These are phyloP conservation scores for Hippocampus abdominalis DNA, from an alignment of 2,113 vertebrate species.

Conservation along the genomic window DNA sequence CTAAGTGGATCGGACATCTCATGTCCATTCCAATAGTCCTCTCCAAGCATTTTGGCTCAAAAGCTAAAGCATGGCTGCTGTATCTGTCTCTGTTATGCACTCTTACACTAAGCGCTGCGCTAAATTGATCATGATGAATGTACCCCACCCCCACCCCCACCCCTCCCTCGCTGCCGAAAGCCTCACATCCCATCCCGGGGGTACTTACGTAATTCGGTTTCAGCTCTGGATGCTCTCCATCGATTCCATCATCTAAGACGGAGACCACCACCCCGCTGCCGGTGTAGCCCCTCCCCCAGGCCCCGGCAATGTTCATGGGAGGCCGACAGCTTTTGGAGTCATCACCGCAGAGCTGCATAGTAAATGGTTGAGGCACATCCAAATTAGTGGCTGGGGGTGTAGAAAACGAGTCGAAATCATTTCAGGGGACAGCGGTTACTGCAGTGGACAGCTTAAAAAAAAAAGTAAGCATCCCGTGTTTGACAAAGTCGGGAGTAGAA, in stretches of 20 bases:
- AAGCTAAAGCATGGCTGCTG: constrained; percentile 30
- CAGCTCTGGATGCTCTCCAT: constrained; percentile 88
- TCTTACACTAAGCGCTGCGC: constrained; percentile 51
- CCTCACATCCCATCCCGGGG: constrained; percentile 39
- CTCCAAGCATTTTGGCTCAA: constrained; percentile 52
- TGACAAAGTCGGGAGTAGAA: background rate
- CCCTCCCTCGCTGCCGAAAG: constrained; percentile 28
- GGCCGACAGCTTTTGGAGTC: constrained; percentile 75
- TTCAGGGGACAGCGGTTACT: background rate
- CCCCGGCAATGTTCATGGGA: constrained; percentile 88
- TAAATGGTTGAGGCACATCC: constrained; percentile 36
- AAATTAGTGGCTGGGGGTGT: constrained; percentile 20
- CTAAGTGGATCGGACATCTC: constrained; percentile 63
- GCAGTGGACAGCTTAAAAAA: background rate
- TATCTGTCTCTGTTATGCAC: constrained; percentile 46
- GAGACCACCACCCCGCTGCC: constrained; percentile 93
- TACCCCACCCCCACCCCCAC: background rate
- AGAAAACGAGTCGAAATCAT: constrained; percentile 13
- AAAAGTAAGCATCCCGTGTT: background rate
- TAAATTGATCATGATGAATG: constrained; percentile 66
- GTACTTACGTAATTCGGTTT: constrained; percentile 93
- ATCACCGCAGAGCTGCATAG: constrained; percentile 82
- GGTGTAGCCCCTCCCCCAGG: constrained; percentile 92
- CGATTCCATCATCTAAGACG: constrained; percentile 91
- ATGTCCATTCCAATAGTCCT: constrained; percentile 59